Evolutionary conservation across 2,797 vertebrate genomes (phyloP), one percentile per base, ranked within the genome.

Genomic region (Brachyalestes nurse): DNA sequence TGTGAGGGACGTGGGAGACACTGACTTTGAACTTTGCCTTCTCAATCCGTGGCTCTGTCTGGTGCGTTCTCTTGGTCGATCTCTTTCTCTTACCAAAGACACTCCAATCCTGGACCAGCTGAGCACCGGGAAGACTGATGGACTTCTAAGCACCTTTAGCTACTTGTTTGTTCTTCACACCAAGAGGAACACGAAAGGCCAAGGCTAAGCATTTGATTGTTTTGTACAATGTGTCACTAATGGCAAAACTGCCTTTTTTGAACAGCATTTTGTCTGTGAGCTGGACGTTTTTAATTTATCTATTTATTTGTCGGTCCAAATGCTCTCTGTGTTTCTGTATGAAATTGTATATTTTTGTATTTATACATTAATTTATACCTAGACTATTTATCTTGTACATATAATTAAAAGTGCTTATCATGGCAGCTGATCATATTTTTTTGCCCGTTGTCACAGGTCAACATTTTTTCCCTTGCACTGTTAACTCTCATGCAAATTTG

Each of bases 341-440:
- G n/a, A 5, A 14, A 9, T 13, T 28, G 1, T 34, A 16, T 25
- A 28, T 25, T 21, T 60, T 42, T 60, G 1, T 45, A 74, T 74
- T 58, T 60, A 60, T 74, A 58, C 3, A 9, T 74, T 21, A 9
- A 60, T 74, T 60, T 74, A 60, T 60, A 2, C 60, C 6, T 45
- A 5, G 19, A n/a, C 28, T 73, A 42, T 60, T 74, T 60, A 58
- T 55, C 25, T 45, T 70, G 16, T 72, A 74, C 34, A 23, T 21
- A 12, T 45, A 8, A 60, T 23, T 45, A 60, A 60, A 60, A 60
- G 21, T 60, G 38, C 38, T 45, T 25, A 45, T 60, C 34, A 45
- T 0, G 1, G 28, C 28, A 58, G 17, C 12, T 16, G 12, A 1
- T 38, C 21, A 40, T 38, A 17, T 47, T 69, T 34, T 13, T 49